Base-by-base conservation (phyloP, 2,113 vertebrate genomes). In the Sapayoa aenigma region DNA sequence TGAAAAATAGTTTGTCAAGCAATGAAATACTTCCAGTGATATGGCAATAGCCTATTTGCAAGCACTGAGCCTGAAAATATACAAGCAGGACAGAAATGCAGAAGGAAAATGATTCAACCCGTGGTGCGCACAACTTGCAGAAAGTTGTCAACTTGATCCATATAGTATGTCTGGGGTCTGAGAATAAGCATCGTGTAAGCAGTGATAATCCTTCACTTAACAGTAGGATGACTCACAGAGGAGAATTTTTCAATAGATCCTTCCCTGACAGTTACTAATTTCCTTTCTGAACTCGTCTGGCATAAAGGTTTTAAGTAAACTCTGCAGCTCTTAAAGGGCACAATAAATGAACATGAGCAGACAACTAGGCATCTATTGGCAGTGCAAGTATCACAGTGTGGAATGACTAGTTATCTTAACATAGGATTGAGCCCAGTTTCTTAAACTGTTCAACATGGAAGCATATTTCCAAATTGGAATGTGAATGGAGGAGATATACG, bases 1-100 rank as follows among this genome's bases (percentile, higher is more conserved):
- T 81, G 83, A 96, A 93, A 92, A 95, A 86, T 84, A 78, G 66
- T 84, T 92, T 94, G 91, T 88, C 91, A 92, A 63, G 52, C 27
- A 75, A 76, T 82, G 56, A 92, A 92, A 94, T 84, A 84, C 47
- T 87, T 94, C 39, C 52, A 79, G 60, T 74, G 84, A 58, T 89
- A 91, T 78, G 89, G 87, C 41, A 56, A 62, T 39, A 11, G 42
- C 41, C 63, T 84, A 56, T 84, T 74, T 92, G 68, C 6, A 4
- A 7, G 6, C 87, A 47, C 60, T 71, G 35, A 92, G 49, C 52
- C 89, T 94, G 93, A 87, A 95, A 94, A 89, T 79, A 76, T 65
- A 85, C 41, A 49, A 41, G 12, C 60, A 89, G 35, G 35, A 66
- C n/a, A 84, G 68, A 92, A 81, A 28, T 6, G 21, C 2, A 2